Evolutionary conservation across 2,113 vertebrate species (phyloP).

Genomic region (Caretta caretta): DNA sequence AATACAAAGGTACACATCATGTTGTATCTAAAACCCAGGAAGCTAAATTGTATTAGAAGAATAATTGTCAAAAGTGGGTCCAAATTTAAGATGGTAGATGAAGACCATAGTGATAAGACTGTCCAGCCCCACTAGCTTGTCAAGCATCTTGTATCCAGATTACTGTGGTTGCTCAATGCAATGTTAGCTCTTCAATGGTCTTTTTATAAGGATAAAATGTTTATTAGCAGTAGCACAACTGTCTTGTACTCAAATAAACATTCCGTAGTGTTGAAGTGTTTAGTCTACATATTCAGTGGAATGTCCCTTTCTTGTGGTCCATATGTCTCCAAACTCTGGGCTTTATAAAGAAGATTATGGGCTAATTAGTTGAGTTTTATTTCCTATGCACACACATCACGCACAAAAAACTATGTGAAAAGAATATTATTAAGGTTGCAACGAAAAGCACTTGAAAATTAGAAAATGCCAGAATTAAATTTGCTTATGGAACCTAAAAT

Average conservation of each 20-base stretch:
- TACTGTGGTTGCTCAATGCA: not conserved
- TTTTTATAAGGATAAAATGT: not conserved
- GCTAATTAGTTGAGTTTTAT: too few species aligned
- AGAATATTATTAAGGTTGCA: too few species aligned
- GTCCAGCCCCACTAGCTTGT: not conserved
- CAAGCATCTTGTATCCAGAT: not conserved
- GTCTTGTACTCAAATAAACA: not conserved
- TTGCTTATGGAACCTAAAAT: too few species aligned
- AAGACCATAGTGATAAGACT: not conserved
- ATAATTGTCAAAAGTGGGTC: not conserved
- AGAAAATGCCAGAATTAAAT: too few species aligned
- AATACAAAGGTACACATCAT: not conserved
- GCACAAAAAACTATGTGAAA: too few species aligned
- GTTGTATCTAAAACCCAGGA: not conserved
- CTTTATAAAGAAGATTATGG: too few species aligned
- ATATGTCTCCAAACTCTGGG: too few species aligned
- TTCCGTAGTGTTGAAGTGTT: not conserved
- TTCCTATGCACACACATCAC: too few species aligned
- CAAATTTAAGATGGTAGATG: not conserved
- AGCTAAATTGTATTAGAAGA: not conserved
- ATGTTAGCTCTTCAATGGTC: not conserved
- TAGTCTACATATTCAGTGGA: not conserved
- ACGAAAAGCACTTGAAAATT: too few species aligned
- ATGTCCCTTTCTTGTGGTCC: too few species aligned
- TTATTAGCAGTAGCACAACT: not conserved